Conservation (phyloP, 2,888 invertebrate species). For the Omphaloscelis lunosa region DNA sequence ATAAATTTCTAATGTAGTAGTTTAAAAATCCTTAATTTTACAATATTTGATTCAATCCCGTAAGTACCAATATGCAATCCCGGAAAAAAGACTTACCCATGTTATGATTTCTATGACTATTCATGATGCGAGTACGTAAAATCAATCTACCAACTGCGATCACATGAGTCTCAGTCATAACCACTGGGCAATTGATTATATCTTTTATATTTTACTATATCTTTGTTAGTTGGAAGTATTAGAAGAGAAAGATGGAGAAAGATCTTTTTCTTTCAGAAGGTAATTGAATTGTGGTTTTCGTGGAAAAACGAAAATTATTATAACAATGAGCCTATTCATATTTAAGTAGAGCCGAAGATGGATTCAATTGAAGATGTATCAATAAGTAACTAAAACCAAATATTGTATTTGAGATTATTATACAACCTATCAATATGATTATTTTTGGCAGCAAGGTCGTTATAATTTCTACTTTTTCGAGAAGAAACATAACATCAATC, state of each 20-base stretch:
- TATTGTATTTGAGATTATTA: background rate
- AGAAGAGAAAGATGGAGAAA: background rate
- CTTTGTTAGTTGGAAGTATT: background rate
- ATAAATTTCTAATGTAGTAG: no score
- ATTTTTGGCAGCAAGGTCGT: slow-evolving; percentile 3
- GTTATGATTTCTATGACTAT: no score
- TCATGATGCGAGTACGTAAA: no score
- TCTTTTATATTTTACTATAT: background rate
- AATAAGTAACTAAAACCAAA: background rate
- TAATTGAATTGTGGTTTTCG: slow-evolving; percentile 1
- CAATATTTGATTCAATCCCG: no score
- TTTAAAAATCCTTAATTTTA: no score
- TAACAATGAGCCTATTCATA: slow-evolving; percentile 18
- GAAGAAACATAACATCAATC: slow-evolving; percentile 63
- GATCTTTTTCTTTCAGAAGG: background rate
- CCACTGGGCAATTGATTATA: background rate
- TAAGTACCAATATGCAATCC: no score
- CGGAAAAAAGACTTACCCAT: no score
- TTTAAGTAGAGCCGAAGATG: background rate
- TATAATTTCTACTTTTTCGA: slow-evolving; percentile 37
- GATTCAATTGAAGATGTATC: background rate
- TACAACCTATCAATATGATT: slow-evolving; percentile 7
- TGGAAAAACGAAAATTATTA: background rate
- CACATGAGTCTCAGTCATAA: no score
- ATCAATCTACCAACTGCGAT: no score